A percentile compares a stretch with the other conserved stretches of the same genome.
Evolutionary conservation across 2,888 invertebrate genomes (phyloP).

Genomic region (Agrotis puta): DNA sequence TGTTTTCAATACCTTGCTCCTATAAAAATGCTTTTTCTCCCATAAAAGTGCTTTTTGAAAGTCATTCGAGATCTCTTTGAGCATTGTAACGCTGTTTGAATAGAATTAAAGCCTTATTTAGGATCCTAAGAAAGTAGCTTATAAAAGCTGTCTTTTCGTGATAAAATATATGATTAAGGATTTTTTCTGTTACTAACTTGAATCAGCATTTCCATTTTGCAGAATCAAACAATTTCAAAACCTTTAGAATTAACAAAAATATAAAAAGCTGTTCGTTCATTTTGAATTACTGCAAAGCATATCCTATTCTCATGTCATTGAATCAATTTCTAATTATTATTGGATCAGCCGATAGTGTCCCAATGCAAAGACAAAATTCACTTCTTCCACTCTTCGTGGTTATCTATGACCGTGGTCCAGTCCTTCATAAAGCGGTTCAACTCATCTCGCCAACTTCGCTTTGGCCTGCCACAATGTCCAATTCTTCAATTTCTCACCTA

Average conservation of each 20-base stretch:
- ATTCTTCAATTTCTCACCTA: too few relatives aligned
- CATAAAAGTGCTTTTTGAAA: conserved; percentile 50
- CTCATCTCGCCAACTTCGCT: too few relatives aligned
- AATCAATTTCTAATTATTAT: background rate
- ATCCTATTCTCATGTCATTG: too few relatives aligned
- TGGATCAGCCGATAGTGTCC: too few relatives aligned
- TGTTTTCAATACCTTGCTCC: conserved; percentile 45
- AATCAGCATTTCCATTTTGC: background rate
- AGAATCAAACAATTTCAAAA: background rate
- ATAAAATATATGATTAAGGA: conserved; percentile 1
- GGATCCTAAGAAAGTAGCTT: conserved; percentile 25
- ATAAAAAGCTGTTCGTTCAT: too few relatives aligned
- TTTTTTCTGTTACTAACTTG: background rate
- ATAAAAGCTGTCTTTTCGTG: background rate
- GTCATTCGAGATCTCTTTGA: conserved; percentile 35
- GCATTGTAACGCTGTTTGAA: conserved; percentile 33
- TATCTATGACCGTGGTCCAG: too few relatives aligned
- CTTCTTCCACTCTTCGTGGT: too few relatives aligned
- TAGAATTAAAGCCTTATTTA: conserved; percentile 41
- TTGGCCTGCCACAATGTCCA: too few relatives aligned
- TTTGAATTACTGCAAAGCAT: too few relatives aligned
- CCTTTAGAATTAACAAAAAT: too few relatives aligned
- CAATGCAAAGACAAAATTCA: too few relatives aligned
- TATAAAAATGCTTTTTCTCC: conserved; percentile 46
- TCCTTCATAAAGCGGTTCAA: too few relatives aligned